Evolutionary conservation across 2,797 vertebrate genomes (phyloP).

Genomic region (Gobionotothen gibberifrons): DNA sequence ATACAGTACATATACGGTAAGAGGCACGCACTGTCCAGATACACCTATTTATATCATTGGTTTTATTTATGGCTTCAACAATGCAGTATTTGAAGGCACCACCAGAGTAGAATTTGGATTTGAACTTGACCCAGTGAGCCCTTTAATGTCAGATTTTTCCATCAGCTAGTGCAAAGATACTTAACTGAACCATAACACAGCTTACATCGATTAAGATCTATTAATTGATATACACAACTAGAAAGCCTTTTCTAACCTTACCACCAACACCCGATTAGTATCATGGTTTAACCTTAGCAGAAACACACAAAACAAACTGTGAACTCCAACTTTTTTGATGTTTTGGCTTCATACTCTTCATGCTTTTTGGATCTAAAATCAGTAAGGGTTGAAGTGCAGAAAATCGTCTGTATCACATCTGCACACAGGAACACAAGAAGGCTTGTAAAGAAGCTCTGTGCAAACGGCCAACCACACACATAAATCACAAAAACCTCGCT

Average conservation of each 20-base stretch:
- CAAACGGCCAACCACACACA: not conserved
- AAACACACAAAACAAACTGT: not conserved
- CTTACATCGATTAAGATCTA: not conserved
- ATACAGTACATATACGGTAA: slow-evolving; percentile 96
- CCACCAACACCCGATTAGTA: not conserved
- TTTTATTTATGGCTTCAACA: not conserved
- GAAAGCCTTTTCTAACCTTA: not conserved
- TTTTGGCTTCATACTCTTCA: not conserved
- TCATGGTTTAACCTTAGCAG: not conserved
- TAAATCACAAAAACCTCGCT: not conserved
- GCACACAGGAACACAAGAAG: slow-evolving; percentile 17
- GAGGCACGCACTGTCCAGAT: slow-evolving; percentile 34
- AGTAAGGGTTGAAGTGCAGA: not conserved
- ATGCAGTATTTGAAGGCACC: too few species aligned
- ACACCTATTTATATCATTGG: not conserved
- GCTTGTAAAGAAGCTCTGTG: slow-evolving; percentile 18
- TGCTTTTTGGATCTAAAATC: not conserved
- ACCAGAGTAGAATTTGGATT: not conserved
- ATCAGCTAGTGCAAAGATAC: not conserved
- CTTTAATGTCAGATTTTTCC: not conserved
- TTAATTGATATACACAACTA: not conserved
- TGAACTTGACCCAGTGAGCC: not conserved
- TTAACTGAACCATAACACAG: not conserved
- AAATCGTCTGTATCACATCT: slow-evolving; percentile 20
- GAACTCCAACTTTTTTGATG: not conserved